Percentiles rank a stretch among this genome's conserved stretches.
These are phyloP conservation scores for Mactromeris polynyma DNA, from an alignment of 2,888 invertebrate genomes.

Conservation along the genomic window DNA sequence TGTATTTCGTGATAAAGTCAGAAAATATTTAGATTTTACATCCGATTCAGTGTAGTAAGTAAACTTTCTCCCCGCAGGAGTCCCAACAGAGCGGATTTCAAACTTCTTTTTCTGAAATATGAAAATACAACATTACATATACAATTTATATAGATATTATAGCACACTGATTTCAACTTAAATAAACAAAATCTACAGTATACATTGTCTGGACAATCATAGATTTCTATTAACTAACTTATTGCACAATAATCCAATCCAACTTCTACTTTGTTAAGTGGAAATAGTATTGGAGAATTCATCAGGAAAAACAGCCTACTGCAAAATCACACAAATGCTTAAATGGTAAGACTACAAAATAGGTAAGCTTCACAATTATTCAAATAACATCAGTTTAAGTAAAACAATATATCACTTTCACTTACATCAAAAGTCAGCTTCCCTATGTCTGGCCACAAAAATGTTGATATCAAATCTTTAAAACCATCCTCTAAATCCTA, in stretches of 20 bases:
- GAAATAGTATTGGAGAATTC: too few relatives aligned
- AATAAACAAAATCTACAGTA: too few relatives aligned
- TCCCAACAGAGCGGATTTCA: slow-evolving; percentile 96
- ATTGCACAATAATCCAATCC: too few relatives aligned
- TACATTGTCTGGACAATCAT: too few relatives aligned
- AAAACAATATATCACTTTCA: too few relatives aligned
- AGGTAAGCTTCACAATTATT: background rate
- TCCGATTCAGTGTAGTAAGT: slow-evolving; percentile 96
- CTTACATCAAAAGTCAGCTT: slow-evolving; percentile 96
- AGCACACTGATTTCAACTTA: too few relatives aligned
- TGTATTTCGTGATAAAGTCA: slow-evolving; percentile 95
- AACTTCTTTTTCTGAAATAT: slow-evolving; percentile 94
- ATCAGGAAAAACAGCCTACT: too few relatives aligned
- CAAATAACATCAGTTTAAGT: too few relatives aligned
- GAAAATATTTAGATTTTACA: slow-evolving; percentile 96
- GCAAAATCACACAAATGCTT: too few relatives aligned
- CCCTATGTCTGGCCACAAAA: slow-evolving; percentile 98
- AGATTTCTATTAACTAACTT: too few relatives aligned
- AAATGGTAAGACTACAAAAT: background rate
- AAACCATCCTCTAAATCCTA: slow-evolving; percentile 86
- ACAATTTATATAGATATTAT: background rate
- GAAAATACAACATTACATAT: background rate
- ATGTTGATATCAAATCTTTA: slow-evolving; percentile 90
- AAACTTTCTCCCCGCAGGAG: slow-evolving; percentile 89
- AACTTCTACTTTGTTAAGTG: too few relatives aligned